A percentile compares a stretch with the other conserved stretches of the same genome.
Conservation (phyloP, 2,797 vertebrate genomes). For the Distichodus sexfasciatus region DNA sequence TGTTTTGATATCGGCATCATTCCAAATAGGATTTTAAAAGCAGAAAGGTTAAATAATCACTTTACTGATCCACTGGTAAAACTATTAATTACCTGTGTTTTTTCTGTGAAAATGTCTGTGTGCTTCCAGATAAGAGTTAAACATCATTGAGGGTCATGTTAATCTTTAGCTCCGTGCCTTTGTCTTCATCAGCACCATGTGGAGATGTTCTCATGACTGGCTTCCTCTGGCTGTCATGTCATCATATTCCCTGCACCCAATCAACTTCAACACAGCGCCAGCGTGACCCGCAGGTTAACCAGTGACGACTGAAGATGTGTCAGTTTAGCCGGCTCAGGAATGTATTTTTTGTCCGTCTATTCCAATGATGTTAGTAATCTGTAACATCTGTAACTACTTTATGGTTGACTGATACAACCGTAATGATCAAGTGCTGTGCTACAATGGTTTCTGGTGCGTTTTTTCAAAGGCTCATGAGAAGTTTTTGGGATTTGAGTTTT, state of each 20-base stretch:
- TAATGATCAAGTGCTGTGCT: too few relatives aligned
- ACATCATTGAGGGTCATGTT: constrained; percentile 19
- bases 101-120: background rate
- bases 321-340: too few relatives aligned
- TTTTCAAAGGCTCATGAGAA: background rate
- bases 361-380: too few relatives aligned
- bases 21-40: too few relatives aligned
- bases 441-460: too few relatives aligned
- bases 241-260: background rate
- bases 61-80: background rate
- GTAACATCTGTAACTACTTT: too few relatives aligned
- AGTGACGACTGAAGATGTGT: too few relatives aligned
- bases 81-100: background rate
- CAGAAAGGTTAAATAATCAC: background rate
- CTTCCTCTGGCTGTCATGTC: background rate
- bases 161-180: constrained; percentile 15
- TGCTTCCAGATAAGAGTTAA: constrained; percentile 37
- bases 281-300: too few relatives aligned
- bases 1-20: too few relatives aligned
- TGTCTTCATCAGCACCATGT: background rate
- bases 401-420: too few relatives aligned
- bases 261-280: constrained; percentile 1
- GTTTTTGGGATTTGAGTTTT: background rate
- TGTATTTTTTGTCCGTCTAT: too few relatives aligned
- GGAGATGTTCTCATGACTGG: constrained; percentile 13